A percentile compares a stretch with the other conserved stretches of the same genome.
These are phyloP conservation scores for Pangasius djambal DNA, from an alignment of 2,797 vertebrate species.

Conservation along the genomic window DNA sequence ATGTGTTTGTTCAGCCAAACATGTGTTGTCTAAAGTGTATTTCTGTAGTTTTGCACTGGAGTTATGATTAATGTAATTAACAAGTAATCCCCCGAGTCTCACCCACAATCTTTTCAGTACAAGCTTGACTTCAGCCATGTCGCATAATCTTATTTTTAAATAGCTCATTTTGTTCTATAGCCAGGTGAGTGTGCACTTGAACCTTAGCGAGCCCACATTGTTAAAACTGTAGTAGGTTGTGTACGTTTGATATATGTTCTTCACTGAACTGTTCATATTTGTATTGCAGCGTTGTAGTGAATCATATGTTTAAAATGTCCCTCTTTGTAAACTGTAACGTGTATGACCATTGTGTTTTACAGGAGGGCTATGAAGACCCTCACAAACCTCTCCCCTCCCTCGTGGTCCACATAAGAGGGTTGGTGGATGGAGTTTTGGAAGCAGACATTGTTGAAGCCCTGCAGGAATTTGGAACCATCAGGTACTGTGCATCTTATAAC, in stretches of 20 bases:
- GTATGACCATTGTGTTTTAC: not conserved
- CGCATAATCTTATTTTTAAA: not conserved
- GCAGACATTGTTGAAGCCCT: constrained; percentile 92
- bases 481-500: constrained; percentile 69
- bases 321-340: not conserved
- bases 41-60: not conserved
- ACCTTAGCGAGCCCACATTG: not conserved
- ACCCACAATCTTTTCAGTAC: not conserved
- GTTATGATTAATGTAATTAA: not conserved
- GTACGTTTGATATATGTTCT: not conserved
- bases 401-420: constrained; percentile 92
- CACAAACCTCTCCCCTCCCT: constrained; percentile 93
- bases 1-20: not conserved
- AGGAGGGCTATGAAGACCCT: constrained; percentile 93
- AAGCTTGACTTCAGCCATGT: not conserved
- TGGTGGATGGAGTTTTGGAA: constrained; percentile 91
- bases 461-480: constrained; percentile 93
- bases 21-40: not conserved
- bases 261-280: not conserved
- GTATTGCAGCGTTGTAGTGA: not conserved
- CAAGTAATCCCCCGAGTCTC: not conserved
- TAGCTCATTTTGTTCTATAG: not conserved
- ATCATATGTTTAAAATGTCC: not conserved
- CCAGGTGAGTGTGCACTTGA: not conserved
- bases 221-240: not conserved